Base-by-base conservation (phyloP, 2,888 invertebrate genomes). In the Ligdia adustata region DNA sequence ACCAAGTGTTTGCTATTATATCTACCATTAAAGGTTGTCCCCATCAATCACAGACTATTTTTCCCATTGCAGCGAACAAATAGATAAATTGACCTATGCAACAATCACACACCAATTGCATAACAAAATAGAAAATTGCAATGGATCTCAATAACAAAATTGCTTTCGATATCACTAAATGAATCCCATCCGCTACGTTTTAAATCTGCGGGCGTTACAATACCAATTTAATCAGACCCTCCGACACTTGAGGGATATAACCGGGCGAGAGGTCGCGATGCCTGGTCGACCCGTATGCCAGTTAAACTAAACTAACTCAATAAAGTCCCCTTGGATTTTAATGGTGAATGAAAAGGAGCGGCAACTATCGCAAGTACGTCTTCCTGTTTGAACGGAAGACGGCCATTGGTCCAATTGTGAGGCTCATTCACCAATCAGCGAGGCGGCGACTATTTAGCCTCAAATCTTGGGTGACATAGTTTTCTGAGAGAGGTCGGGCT, bases 251-350 rank as follows among this genome's bases (percentile, higher is more conserved):
- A 45, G 28, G 20, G 46, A 51, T 53, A 54, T 52, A 57, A 55
- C 55, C 32, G 26, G 9, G 35, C 39, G 49, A 62, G 62, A 70
- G 84, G 68, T 75, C 82, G 66, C 46, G 37, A 48, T 70, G 65
- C 61, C 47, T 69, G 76, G 82, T 55, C 55, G 51, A 66, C 89
- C 87, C 88, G 87, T 88, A 88, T 85, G 68, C 81, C 82, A 85
- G 82, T 88, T 43, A 88, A 88, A 87, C 80, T 84, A 84, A 88
- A 88, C 89, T 88, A 88, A 87, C 80, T 84, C 85, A 88, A 88
- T 90, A 85, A 88, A 79, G 62, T 81, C 88, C 89, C 89, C 88
- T 86, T 79, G 79, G 68, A 62, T 69, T 87, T 86, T 87, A 89
- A 86, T 87, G 80, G 86, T 77, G 80, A 85, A 80, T 89, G 86